Evolutionary conservation across 2,888 invertebrate species (phyloP), one percentile per base, ranked within the genome.

Genomic region (Koerneria pararmatus): DNA sequence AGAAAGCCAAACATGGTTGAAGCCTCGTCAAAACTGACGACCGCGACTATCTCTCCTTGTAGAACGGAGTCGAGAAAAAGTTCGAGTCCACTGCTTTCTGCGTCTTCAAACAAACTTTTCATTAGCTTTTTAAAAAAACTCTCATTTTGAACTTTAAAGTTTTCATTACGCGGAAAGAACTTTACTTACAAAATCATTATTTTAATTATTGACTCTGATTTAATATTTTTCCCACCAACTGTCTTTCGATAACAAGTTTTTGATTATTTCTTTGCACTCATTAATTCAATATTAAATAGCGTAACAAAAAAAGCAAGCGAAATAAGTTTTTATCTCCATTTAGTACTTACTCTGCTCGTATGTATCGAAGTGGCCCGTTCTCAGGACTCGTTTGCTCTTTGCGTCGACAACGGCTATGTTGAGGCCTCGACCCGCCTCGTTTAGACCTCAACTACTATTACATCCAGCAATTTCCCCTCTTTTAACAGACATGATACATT

Each of bases 1-100:
- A 49, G 22, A 24, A 54, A 32, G 5, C 35, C 4, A 41, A 75
- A 85, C 84, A 86, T 86, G 71, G 84, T 85, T 4, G 87, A 86
- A 1, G 87, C 87, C 76, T 88, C 88, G 78, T 88, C 88, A 76
- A 86, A 86, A 6, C 86, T 86, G 34, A 87, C 85, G 35, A 86
- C 85, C 46, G 87, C 83, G 2, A 88, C 80, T 62, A 88, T 86
- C 67, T 87, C 86, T n/a, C 85, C 85, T 1, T 75, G 60, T 2
- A 71, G 71, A 32, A 78, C 67, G 1, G 76, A 71, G 67, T 86
- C 85, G 62, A 86, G 76, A 71, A 85, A 85, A 27, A 84, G 79
- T 72, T 85, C 86, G 69, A 86, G 75, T 48, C 83, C 83, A 58
- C 82, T 83, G 69, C 84, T 84, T 72, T 86, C 86, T 85, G 75